These are phyloP conservation scores for Pterocles orientalis DNA, from an alignment of 2,113 vertebrate species.

Conservation along the genomic window DNA sequence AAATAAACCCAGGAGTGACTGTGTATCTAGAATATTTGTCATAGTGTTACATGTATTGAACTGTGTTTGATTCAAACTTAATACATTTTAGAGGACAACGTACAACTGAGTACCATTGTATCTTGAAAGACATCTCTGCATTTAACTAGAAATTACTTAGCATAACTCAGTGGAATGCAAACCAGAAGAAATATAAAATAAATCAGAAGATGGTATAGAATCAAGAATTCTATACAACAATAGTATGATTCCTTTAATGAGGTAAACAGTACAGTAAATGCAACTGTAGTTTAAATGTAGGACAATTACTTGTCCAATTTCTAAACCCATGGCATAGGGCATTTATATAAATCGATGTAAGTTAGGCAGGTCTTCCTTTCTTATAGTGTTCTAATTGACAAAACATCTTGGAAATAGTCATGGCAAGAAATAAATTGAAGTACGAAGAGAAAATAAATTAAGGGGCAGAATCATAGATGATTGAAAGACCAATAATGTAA, in stretches of 20 bases:
- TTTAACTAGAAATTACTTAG: background rate
- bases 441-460: background rate
- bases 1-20: background rate
- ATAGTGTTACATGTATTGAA: background rate
- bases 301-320: background rate
- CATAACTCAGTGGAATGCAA: background rate
- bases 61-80: background rate
- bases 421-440: background rate
- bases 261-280: background rate
- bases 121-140: background rate
- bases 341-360: background rate
- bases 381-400: background rate
- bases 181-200: background rate
- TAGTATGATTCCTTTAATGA: background rate
- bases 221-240: background rate
- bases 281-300: background rate
- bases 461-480: background rate
- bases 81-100: background rate
- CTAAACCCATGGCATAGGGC: background rate
- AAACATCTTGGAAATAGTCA: background rate
- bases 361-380: background rate
- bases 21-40: background rate
- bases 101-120: background rate
- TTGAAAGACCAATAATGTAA: slow-evolving; percentile 20
- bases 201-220: background rate